Evolutionary conservation across 2,888 invertebrate genomes (phyloP), one percentile per base, ranked within the genome.

Genomic region (Falcaria lacertinaria): DNA sequence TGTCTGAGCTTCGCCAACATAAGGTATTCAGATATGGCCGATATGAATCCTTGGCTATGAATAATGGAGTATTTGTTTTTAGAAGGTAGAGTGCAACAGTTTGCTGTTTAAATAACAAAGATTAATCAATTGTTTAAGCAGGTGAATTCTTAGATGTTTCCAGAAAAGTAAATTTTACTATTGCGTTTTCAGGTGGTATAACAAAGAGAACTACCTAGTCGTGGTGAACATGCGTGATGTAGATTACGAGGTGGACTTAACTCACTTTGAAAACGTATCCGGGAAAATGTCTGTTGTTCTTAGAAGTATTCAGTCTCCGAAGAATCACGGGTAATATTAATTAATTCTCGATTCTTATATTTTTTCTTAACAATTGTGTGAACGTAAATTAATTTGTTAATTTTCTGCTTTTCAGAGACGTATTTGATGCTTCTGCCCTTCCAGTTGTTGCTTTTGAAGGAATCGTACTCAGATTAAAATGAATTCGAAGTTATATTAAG

Each of bases 61-160:
- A 89, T 37, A 69, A 91, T 0, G 82, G 89, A 36, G 86, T 92
- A 0, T 90, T 93, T 48, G 91, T 82, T 5, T 90, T 91, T 40
- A 89, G 78, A 61, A 88, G 92, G 91, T 91, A 65, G 43, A 22
- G 5, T 7, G n/a, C 11, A 34, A 13, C 11, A 14, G 13, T 33
- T 0, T 34, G n/a, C n/a, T n/a, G n/a, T n/a, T n/a, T n/a, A n/a
- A n/a, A n/a, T n/a, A n/a, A n/a, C n/a, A n/a, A n/a, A n/a, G n/a
- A n/a, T n/a, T n/a, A n/a, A n/a, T n/a, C n/a, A n/a, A n/a, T n/a
- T n/a, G n/a, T n/a, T n/a, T n/a, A n/a, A n/a, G n/a, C n/a, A n/a
- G n/a, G n/a, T n/a, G n/a, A n/a, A n/a, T n/a, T n/a, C n/a, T n/a
- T n/a, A n/a, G n/a, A n/a, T n/a, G n/a, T n/a, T n/a, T n/a, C n/a